Conservation (phyloP, 2,888 invertebrate species). For the Napeogenes sylphis region DNA sequence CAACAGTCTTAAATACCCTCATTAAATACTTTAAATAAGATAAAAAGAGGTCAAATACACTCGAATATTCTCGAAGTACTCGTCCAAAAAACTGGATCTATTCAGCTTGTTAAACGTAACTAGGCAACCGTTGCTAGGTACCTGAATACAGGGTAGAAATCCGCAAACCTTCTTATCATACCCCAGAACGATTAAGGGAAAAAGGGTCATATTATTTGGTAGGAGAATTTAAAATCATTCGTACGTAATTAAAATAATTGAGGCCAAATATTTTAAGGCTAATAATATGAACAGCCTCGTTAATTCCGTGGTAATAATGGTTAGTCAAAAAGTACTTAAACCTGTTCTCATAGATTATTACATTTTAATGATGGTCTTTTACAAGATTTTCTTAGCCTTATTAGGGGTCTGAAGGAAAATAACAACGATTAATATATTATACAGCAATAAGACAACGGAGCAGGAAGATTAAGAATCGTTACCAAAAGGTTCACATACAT, state of each 20-base stretch:
- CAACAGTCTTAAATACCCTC: background rate
- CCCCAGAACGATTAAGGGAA: conserved; percentile 9
- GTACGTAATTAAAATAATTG: conserved; percentile 16
- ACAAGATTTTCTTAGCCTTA: conserved; percentile 21
- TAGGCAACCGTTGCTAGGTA: conserved; percentile 43
- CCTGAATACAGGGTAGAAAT: conserved; percentile 19
- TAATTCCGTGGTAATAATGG: background rate
- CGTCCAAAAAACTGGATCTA: conserved; percentile 17
- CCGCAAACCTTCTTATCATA: conserved; percentile 11
- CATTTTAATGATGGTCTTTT: too few relatives aligned
- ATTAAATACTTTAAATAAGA: background rate
- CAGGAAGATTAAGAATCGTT: too few relatives aligned
- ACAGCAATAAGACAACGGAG: too few relatives aligned
- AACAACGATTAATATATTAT: too few relatives aligned
- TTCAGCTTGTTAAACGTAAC: conserved; percentile 36
- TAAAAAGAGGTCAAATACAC: conserved; percentile 3
- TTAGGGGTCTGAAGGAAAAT: too few relatives aligned
- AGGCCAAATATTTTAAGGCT: conserved; percentile 1
- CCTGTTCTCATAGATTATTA: background rate
- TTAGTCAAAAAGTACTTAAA: conserved; percentile 1
- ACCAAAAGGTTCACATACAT: too few relatives aligned
- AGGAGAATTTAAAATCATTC: conserved; percentile 8
- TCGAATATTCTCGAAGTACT: conserved; percentile 12
- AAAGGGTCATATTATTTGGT: conserved; percentile 1
- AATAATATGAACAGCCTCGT: conserved; percentile 3